Evolutionary conservation across 64 coral and sea anemone species (phyloP).

Genomic region (Stichodactyla mertensii): DNA sequence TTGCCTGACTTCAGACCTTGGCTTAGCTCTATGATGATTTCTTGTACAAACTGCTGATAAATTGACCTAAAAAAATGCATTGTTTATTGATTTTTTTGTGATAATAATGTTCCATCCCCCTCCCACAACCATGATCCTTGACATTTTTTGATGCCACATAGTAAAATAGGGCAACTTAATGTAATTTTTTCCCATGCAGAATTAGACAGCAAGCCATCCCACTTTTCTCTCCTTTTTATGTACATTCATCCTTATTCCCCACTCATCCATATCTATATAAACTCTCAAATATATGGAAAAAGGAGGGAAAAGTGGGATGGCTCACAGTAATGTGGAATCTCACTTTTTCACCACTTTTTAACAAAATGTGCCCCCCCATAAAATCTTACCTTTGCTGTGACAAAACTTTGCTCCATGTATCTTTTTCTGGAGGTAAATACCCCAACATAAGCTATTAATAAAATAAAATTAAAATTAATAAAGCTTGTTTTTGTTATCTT

Average conservation of each 20-base stretch:
- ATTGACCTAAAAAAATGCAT: slow-evolving; percentile 37
- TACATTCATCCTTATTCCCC: no score
- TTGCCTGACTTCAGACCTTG: slow-evolving; percentile 65
- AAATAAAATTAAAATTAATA: background rate
- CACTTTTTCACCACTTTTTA: no score
- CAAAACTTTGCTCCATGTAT: slow-evolving; percentile 61
- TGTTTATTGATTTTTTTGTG: no score
- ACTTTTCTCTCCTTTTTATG: no score
- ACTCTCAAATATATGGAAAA: slow-evolving; percentile 15
- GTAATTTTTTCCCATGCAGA: no score
- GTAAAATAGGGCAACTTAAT: no score
- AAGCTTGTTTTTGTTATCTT: no score
- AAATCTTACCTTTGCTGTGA: slow-evolving; percentile 73
- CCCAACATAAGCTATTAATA: slow-evolving; percentile 64
- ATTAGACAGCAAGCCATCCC: no score
- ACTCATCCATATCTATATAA: slow-evolving; percentile 39
- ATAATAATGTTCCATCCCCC: no score
- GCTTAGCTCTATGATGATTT: slow-evolving; percentile 84
- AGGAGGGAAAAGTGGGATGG: background rate
- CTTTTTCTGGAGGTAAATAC: slow-evolving; percentile 74
- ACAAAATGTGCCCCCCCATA: background rate
- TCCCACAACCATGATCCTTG: no score
- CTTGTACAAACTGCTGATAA: slow-evolving; percentile 95
- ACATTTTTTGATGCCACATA: no score
- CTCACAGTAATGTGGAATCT: slow-evolving; percentile 85